These are phyloP conservation scores for Stictonetta naevosa DNA, from an alignment of 2,113 vertebrate species.

Conservation along the genomic window DNA sequence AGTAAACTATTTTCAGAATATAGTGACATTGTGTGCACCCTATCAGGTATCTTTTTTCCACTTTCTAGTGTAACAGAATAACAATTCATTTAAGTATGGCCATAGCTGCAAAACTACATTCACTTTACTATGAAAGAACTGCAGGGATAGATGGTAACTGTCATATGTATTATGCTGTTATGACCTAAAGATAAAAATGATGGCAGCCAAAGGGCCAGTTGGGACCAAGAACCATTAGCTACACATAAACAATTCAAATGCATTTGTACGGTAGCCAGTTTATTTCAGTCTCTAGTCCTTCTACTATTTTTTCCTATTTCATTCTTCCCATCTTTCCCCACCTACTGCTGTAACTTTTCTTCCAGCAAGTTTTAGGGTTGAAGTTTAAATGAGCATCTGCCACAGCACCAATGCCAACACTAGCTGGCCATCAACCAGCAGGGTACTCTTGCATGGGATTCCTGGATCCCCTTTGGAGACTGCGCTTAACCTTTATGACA, in stretches of 20 bases:
- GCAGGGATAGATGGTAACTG: neutral
- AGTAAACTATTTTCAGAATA: neutral
- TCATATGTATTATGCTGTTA: neutral
- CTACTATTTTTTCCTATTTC: neutral
- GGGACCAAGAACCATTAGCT: neutral
- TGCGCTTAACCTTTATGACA: slow-evolving; percentile 55
- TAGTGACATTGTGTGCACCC: neutral
- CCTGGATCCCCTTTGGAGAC: slow-evolving; percentile 48
- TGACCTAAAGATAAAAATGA: slow-evolving; percentile 29
- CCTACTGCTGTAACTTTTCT: slow-evolving; percentile 37
- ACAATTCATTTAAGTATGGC: neutral
- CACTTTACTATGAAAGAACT: neutral
- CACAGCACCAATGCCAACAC: slow-evolving; percentile 61
- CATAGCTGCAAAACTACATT: slow-evolving; percentile 2
- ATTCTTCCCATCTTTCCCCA: neutral
- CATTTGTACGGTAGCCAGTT: neutral
- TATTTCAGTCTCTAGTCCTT: neutral
- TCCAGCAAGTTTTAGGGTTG: slow-evolving; percentile 58
- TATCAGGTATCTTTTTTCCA: neutral
- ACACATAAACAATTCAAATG: neutral
- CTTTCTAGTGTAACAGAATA: neutral
- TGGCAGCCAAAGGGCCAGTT: slow-evolving; percentile 5
- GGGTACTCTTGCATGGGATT: slow-evolving; percentile 59
- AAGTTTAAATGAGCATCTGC: slow-evolving; percentile 88
- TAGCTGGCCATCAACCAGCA: slow-evolving; percentile 52